Conservation (phyloP, 2,888 invertebrate species). For the Syrista parreyssii region DNA sequence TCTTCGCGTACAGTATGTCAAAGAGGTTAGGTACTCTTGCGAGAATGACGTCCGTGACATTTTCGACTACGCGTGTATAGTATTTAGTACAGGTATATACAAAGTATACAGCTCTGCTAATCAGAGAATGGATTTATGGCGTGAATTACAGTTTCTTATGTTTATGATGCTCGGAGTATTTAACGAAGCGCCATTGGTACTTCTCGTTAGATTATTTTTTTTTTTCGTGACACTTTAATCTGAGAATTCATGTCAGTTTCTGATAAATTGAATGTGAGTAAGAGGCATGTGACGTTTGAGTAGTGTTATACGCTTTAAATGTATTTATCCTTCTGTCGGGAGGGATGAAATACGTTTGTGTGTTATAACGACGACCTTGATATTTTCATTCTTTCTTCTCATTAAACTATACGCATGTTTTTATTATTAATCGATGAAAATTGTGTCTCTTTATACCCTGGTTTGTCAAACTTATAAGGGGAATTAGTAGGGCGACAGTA, state of each 20-base stretch:
- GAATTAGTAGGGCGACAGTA: not conserved
- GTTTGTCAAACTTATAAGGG: not conserved
- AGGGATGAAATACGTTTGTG: not conserved
- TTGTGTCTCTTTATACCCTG: not conserved
- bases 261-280: not conserved
- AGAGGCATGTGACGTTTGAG: not conserved
- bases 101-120: slow-evolving; percentile 45
- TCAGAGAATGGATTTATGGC: slow-evolving; percentile 15
- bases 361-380: not conserved
- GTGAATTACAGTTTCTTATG: slow-evolving; percentile 7
- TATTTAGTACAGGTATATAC: slow-evolving; percentile 47
- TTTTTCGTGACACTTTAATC: not conserved
- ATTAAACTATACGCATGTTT: not conserved
- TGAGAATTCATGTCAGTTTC: not conserved
- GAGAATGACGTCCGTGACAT: not conserved
- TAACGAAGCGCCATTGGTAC: not conserved
- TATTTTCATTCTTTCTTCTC: not conserved
- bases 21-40: not conserved
- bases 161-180: not conserved
- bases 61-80: not conserved
- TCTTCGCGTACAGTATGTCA: not conserved
- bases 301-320: not conserved
- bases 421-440: not conserved
- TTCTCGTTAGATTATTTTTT: not conserved
- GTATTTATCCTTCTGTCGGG: not conserved